Conservation (phyloP, 1,140 invertebrate species). For the Eufriesea mexicana region DNA sequence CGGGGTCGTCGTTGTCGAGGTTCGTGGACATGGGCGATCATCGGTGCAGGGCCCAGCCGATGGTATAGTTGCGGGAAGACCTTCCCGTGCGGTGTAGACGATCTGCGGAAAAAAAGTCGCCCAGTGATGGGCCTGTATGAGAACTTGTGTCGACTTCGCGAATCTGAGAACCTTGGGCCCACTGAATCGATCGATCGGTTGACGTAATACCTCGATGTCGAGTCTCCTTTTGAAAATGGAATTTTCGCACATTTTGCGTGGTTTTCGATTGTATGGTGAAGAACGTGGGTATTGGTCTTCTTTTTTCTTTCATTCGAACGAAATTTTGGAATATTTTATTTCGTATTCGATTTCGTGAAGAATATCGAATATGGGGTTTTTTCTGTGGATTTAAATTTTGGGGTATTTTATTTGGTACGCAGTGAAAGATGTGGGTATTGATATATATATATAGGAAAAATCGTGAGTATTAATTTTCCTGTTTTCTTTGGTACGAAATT, state of each 20-base stretch:
- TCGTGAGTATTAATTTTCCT: too few species aligned
- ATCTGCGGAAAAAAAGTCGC: slow-evolving; percentile 72
- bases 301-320: too few species aligned
- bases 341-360: too few species aligned
- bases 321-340: too few species aligned
- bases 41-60: slow-evolving; percentile 76
- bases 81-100: slow-evolving; percentile 77
- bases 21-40: slow-evolving; percentile 38
- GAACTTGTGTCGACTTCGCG: background rate
- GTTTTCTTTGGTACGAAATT: too few species aligned
- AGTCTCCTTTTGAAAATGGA: background rate
- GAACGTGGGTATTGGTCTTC: background rate
- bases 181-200: slow-evolving; percentile 38
- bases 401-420: too few species aligned
- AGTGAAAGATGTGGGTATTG: too few species aligned
- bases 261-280: background rate
- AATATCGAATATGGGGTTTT: too few species aligned
- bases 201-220: background rate
- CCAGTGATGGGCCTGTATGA: slow-evolving; percentile 29
- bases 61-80: slow-evolving; percentile 77
- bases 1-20: slow-evolving; percentile 14
- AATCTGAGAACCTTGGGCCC: background rate
- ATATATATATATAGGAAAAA: too few species aligned
- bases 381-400: too few species aligned
- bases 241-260: background rate